Conservation (phyloP, 2,113 vertebrate species). For the Grus americana region DNA sequence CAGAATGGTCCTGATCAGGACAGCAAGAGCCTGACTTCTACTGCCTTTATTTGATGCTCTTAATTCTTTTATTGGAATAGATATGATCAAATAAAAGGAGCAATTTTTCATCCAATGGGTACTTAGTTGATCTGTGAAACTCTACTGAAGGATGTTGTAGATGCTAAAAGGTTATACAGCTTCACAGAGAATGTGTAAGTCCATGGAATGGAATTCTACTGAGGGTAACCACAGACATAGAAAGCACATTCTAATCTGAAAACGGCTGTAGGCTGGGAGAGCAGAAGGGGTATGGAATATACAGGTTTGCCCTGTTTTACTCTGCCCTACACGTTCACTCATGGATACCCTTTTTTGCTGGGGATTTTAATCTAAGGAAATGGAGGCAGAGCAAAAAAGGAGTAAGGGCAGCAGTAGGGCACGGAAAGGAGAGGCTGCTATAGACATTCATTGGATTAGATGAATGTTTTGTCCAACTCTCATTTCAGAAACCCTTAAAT, state of each 20-base stretch:
- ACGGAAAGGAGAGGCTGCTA: not conserved
- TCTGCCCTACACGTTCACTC: not conserved
- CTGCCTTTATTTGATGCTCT: not conserved
- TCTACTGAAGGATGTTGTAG: not conserved
- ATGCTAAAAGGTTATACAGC: not conserved
- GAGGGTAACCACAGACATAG: not conserved
- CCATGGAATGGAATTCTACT: not conserved
- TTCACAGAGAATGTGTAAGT: not conserved
- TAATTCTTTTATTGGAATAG: not conserved
- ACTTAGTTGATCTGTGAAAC: not conserved
- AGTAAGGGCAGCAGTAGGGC: not conserved
- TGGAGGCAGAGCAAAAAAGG: not conserved
- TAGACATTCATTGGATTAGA: not conserved
- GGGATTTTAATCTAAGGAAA: not conserved
- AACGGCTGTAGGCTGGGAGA: not conserved
- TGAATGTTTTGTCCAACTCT: not conserved
- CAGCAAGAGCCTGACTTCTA: not conserved
- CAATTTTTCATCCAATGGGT: not conserved
- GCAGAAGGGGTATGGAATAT: not conserved
- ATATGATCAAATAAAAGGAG: not conserved
- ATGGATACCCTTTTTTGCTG: not conserved
- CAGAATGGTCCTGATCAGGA: not conserved
- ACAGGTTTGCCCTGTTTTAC: conserved; percentile 8
- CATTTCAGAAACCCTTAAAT: not conserved
- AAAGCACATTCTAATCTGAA: not conserved